A percentile compares a stretch with the other conserved stretches of the same genome.
These are phyloP conservation scores for Andrena haemorrhoa DNA, from an alignment of 2,888 invertebrate genomes.

Conservation along the genomic window DNA sequence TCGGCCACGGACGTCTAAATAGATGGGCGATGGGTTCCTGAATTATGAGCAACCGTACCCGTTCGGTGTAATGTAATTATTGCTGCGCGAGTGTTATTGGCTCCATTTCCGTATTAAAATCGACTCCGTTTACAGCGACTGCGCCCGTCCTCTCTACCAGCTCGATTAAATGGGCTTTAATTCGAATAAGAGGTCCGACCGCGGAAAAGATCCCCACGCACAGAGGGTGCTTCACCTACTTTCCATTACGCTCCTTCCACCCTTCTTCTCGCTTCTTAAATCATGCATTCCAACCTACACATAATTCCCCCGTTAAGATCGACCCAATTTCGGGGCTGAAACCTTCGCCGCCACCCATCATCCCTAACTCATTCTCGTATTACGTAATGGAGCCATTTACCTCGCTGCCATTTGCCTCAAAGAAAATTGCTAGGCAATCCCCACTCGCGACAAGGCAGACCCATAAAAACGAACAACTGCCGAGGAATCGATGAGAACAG, in stretches of 20 bases:
- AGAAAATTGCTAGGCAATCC: too few species aligned
- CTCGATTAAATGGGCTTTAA: conserved; percentile 81
- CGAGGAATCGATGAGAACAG: too few species aligned
- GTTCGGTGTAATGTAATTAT: conserved; percentile 77
- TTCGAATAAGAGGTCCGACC: conserved; percentile 70
- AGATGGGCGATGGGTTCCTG: conserved; percentile 79
- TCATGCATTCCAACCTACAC: conserved; percentile 21
- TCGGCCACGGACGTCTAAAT: conserved; percentile 73
- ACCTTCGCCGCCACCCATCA: too few species aligned
- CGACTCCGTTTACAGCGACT: conserved; percentile 65
- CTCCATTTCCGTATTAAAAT: conserved; percentile 80
- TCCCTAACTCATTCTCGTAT: too few species aligned
- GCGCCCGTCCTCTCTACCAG: conserved; percentile 4
- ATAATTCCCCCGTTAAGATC: not conserved
- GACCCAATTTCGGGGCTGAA: not conserved
- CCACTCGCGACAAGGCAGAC: too few species aligned
- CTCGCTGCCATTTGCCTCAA: too few species aligned
- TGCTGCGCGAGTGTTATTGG: conserved; percentile 70
- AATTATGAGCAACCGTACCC: conserved; percentile 76
- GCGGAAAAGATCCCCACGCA: conserved; percentile 40
- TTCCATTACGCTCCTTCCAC: conserved; percentile 36
- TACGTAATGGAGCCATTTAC: too few species aligned
- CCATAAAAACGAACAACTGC: too few species aligned
- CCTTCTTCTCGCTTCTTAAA: conserved; percentile 26
- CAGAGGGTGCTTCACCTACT: conserved; percentile 42